Evolutionary conservation across 2,888 invertebrate species (phyloP).

Genomic region (Creontiades dilutus): DNA sequence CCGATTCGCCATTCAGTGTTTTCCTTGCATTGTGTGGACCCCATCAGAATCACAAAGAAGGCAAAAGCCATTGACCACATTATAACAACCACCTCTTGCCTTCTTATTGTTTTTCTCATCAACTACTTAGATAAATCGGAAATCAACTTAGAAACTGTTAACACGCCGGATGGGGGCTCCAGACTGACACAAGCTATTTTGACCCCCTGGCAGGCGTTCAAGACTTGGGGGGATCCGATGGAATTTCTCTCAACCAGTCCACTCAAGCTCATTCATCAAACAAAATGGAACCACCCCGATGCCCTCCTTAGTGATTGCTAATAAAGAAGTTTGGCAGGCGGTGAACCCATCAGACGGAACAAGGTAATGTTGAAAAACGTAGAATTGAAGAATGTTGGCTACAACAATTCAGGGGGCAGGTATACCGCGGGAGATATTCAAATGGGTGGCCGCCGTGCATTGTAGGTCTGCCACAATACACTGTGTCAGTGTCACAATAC

Average conservation of each 20-base stretch:
- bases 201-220: slow-evolving; percentile 59
- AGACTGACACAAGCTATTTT: slow-evolving; percentile 63
- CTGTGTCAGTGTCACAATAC: too few relatives aligned
- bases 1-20: background rate
- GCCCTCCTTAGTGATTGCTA: background rate
- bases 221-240: slow-evolving; percentile 54
- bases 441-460: too few relatives aligned
- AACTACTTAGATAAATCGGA: background rate
- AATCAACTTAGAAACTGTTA: slow-evolving; percentile 53
- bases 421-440: too few relatives aligned
- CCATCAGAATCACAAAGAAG: background rate
- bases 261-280: slow-evolving; percentile 59
- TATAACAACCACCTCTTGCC: background rate
- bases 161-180: slow-evolving; percentile 55
- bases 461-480: too few relatives aligned
- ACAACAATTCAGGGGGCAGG: too few relatives aligned
- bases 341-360: too few relatives aligned
- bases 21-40: background rate
- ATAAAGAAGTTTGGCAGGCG: background rate
- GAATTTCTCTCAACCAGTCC: slow-evolving; percentile 64
- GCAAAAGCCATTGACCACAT: background rate
- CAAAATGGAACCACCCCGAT: background rate
- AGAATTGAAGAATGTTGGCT: too few relatives aligned
- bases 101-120: background rate
- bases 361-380: too few relatives aligned